phyloP scores from a whole-genome alignment of 2,113 vertebrate species.

The Notechis scutatus region DNA sequence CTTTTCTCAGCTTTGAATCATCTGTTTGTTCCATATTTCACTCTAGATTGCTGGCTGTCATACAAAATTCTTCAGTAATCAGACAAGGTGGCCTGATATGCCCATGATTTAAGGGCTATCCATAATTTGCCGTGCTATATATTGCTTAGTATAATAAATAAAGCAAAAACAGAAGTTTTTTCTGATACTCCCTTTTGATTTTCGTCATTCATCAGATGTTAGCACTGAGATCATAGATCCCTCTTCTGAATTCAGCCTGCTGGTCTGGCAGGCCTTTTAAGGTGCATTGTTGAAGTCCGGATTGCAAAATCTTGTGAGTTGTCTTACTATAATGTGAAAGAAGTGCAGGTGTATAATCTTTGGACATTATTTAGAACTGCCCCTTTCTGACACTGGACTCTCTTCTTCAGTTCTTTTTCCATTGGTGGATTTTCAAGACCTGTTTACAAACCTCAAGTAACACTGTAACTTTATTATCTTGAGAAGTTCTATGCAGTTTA shows the following conservation, averaged over 20 bases:
- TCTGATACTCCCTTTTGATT: neutral
- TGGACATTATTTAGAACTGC: neutral
- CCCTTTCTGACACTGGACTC: neutral
- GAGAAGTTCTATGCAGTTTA: neutral
- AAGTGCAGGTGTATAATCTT: neutral
- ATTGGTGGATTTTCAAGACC: neutral
- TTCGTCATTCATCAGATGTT: neutral
- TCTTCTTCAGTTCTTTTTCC: neutral
- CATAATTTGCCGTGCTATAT: neutral
- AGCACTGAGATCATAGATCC: neutral
- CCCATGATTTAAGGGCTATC: neutral
- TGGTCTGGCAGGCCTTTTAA: neutral
- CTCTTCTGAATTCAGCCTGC: neutral
- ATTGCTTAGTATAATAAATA: neutral
- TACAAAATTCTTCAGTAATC: neutral
- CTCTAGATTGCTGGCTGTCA: neutral
- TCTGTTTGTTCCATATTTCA: neutral
- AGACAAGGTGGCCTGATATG: neutral
- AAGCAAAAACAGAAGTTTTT: neutral
- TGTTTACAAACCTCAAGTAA: neutral
- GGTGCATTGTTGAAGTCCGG: neutral
- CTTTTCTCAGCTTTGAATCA: neutral
- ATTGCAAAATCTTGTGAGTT: neutral
- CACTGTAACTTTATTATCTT: neutral
- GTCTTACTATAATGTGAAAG: neutral